These are phyloP conservation scores for Equus przewalskii DNA, from an alignment of 2,113 vertebrate genomes.

Conservation along the genomic window DNA sequence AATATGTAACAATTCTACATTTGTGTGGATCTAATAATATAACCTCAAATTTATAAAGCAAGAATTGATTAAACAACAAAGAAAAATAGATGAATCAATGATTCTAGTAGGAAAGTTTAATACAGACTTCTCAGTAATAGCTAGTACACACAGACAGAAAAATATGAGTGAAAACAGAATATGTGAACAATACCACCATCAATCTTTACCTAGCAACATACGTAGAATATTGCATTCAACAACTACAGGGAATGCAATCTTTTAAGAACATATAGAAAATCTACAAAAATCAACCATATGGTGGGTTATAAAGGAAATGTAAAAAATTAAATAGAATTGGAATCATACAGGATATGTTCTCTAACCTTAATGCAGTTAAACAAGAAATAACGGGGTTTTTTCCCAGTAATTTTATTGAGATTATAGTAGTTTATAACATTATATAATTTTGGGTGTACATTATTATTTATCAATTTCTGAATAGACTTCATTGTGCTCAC, in stretches of 20 bases:
- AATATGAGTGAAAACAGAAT: neutral
- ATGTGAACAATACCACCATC: neutral
- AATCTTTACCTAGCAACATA: too few relatives aligned
- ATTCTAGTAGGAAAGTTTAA: neutral
- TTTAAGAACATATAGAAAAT: neutral
- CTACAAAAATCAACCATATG: neutral
- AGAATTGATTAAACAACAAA: neutral
- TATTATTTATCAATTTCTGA: too few relatives aligned
- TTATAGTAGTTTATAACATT: too few relatives aligned
- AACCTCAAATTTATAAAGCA: neutral
- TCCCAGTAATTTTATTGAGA: too few relatives aligned
- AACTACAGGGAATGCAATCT: neutral
- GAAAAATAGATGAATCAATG: neutral
- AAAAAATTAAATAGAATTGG: neutral
- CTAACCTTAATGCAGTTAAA: neutral
- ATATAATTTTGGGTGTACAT: too few relatives aligned
- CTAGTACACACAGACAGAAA: neutral
- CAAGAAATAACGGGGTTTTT: neutral
- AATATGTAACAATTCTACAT: neutral
- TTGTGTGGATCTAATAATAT: too few relatives aligned
- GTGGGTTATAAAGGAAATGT: neutral
- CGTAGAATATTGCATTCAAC: neutral
- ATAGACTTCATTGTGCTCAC: too few relatives aligned
- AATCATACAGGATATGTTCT: neutral
- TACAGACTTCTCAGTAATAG: neutral